Evolutionary conservation across 2,113 vertebrate species (phyloP), one percentile per base, ranked within the genome.

Genomic region (Apus apus): DNA sequence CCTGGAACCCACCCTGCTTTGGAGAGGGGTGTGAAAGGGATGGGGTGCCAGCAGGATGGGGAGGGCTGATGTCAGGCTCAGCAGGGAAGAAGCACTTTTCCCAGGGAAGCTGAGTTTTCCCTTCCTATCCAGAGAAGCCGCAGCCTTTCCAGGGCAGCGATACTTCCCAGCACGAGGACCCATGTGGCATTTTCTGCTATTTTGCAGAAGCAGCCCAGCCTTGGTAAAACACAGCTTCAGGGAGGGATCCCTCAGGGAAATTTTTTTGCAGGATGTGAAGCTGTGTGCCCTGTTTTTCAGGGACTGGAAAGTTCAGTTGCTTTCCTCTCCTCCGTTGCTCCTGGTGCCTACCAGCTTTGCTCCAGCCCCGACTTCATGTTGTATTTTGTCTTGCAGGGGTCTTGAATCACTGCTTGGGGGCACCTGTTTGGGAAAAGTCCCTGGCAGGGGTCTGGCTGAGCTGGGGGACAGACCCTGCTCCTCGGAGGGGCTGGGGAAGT

Each of bases 321-420:
- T 71, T 18, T 50, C 16, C 30, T 51, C 19, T 25, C 34, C 46
- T 79, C 50, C 75, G 3, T 38, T 26, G 1, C n/a, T 57, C 12
- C 2, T 13, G 13, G 14, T 29, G 21, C 0, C 0, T 1, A 12
- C 6, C 23, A 26, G 9, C 45, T 86, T 27, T 32, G 50, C 64
- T 85, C 71, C 34, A 36, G 0, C 61, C 66, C 70, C 36, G 15
- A n/a, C 13, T 82, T 66, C 0, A 0, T 46, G 75, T 38, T 32
- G 15, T 0, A 2, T 57, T 40, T 0, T 4, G 1, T 43, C 38
- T 32, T 9, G 1, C 5, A 27, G 11, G 36, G 1, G 6, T 48
- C 36, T 34, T 2, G 13, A 23, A 50, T 50, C 16, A 16, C 16
- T 46, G 1, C 1, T 1, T 29, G 29, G 30, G 72, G 30, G 45